Percentiles rank a stretch among this genome's conserved stretches.
Conservation (phyloP, 2,888 invertebrate species). For the Ornithoptera alexandrae region DNA sequence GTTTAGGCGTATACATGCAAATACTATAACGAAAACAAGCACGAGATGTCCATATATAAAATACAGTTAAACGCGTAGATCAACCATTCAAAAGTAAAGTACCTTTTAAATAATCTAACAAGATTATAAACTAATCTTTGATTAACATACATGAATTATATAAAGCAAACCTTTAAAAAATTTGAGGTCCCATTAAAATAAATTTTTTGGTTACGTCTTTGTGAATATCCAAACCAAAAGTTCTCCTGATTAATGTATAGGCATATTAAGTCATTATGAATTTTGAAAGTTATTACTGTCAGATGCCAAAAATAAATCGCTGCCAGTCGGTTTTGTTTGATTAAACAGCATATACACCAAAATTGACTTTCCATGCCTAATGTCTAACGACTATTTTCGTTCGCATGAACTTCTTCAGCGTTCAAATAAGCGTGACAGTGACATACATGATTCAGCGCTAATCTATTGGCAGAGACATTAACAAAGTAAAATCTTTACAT, state of each 20-base stretch:
- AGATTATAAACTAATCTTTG: too few relatives aligned
- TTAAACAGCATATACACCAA: background rate
- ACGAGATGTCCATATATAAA: background rate
- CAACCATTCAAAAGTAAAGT: too few relatives aligned
- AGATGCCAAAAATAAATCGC: background rate
- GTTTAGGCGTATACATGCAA: background rate
- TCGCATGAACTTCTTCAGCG: background rate
- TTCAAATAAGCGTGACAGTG: conserved; percentile 20
- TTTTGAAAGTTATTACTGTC: conserved; percentile 7
- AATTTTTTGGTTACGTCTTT: conserved; percentile 16
- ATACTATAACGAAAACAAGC: background rate
- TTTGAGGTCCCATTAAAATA: background rate
- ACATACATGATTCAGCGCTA: conserved; percentile 32
- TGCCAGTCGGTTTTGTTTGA: background rate
- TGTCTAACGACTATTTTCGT: conserved; percentile 4
- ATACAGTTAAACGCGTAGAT: too few relatives aligned
- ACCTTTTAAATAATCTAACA: too few relatives aligned
- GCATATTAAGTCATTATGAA: conserved; percentile 9
- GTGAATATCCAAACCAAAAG: conserved; percentile 7
- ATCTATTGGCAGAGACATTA: conserved; percentile 21
- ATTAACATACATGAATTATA: background rate
- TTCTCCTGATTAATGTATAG: conserved; percentile 1
- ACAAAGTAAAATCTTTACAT: conserved; percentile 31
- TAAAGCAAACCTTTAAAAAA: conserved; percentile 1
- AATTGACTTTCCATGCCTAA: background rate